Evolutionary conservation across 2,797 vertebrate genomes (phyloP).

Genomic region (Siniperca scherzeri): DNA sequence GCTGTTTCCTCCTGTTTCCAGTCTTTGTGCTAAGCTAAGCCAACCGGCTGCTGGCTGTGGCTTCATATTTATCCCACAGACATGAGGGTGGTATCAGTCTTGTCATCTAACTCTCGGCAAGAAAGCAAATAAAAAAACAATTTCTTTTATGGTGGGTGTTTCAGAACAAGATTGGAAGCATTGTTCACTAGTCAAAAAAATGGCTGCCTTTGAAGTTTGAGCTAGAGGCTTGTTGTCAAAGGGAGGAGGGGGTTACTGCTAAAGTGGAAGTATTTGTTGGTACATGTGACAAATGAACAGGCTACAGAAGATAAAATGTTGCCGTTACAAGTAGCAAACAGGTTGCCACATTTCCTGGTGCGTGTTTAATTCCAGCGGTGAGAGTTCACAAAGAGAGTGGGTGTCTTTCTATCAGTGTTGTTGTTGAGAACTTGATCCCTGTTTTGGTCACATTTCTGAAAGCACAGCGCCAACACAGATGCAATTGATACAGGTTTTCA

Average conservation of each 20-base stretch:
- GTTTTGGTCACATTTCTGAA: neutral
- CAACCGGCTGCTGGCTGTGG: neutral
- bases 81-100: neutral
- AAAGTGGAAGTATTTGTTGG: neutral
- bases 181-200: neutral
- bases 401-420: neutral
- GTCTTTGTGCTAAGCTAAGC: constrained; percentile 20
- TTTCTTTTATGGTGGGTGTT: neutral
- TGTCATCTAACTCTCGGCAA: neutral
- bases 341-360: neutral
- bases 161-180: neutral
- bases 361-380: neutral
- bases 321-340: neutral
- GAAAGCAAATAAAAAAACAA: neutral
- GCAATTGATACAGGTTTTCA: constrained; percentile 8
- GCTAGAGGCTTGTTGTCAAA: neutral
- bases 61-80: neutral
- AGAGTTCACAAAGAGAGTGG: neutral
- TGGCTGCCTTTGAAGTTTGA: neutral
- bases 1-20: neutral
- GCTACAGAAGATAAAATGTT: neutral
- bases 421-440: constrained; percentile 7
- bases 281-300: neutral
- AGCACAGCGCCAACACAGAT: constrained; percentile 17
- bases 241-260: neutral